phyloP scores from a whole-genome alignment of 2,888 invertebrate species.

The Tipula helvola region DNA sequence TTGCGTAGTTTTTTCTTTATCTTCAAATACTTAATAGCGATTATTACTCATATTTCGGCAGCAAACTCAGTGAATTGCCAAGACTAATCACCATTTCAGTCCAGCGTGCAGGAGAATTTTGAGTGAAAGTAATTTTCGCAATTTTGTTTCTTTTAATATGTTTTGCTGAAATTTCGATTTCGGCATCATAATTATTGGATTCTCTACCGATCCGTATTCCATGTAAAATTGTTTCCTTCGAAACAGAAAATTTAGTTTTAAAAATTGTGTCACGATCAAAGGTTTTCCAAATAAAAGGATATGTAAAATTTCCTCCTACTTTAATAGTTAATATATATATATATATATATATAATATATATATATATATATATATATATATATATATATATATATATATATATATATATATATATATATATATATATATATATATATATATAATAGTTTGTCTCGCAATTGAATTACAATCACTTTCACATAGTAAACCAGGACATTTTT shows the following conservation, averaged over 20 bases:
- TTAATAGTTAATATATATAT: too few species aligned
- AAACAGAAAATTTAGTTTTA: not conserved
- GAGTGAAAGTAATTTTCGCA: not conserved
- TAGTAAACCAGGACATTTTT: not conserved
- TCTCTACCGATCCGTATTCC: not conserved
- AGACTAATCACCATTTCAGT: not conserved
- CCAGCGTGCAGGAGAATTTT: not conserved
- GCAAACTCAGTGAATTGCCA: not conserved
- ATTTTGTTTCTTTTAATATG: not conserved
- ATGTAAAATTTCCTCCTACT: too few species aligned
- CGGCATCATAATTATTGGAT: not conserved
- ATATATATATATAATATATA: too few species aligned
- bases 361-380: too few species aligned
- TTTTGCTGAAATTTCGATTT: not conserved
- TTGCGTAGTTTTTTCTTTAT: fast-evolving
- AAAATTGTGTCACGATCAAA: not conserved
- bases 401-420: too few species aligned
- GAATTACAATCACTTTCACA: not conserved
- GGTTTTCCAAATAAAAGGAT: too few species aligned
- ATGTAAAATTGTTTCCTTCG: not conserved
- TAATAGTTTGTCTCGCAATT: not conserved
- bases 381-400: too few species aligned
- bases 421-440: too few species aligned
- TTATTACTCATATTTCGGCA: not conserved
- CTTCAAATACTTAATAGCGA: not conserved